Evolutionary conservation across 2,888 invertebrate species (phyloP).

Genomic region (Chironomus tentans): DNA sequence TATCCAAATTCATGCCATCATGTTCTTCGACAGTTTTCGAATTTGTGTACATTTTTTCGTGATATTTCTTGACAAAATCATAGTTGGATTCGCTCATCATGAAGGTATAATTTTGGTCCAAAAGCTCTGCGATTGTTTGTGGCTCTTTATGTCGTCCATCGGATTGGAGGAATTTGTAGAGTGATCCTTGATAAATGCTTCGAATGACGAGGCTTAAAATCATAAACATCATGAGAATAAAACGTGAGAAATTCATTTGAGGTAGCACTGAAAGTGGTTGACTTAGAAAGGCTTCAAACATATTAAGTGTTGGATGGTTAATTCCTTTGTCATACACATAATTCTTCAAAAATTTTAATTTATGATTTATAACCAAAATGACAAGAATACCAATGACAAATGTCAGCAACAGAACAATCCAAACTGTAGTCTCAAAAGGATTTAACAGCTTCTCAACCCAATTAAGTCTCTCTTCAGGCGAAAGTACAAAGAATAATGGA

Average conservation of each 20-base stretch:
- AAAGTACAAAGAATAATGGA: background rate
- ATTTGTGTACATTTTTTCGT: background rate
- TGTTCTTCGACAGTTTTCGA: background rate
- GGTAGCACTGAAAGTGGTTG: background rate
- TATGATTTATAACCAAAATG: background rate
- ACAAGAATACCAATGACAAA: background rate
- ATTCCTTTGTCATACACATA: background rate
- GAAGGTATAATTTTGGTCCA: background rate
- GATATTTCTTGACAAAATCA: background rate
- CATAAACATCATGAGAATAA: conserved; percentile 10
- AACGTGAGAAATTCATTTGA: background rate
- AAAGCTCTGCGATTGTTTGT: background rate
- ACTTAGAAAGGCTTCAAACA: background rate
- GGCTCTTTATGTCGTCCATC: background rate
- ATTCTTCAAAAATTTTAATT: background rate
- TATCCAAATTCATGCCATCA: background rate
- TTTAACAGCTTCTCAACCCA: background rate
- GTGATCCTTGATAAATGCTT: conserved; percentile 19
- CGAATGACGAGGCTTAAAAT: background rate
- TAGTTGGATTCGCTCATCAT: background rate
- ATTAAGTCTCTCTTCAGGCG: background rate
- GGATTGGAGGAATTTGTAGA: background rate
- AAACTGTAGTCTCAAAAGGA: background rate
- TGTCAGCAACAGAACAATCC: background rate
- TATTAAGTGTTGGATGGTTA: background rate